These are phyloP conservation scores for Prenolepis imparis DNA, from an alignment of 2,888 invertebrate genomes.

Conservation along the genomic window DNA sequence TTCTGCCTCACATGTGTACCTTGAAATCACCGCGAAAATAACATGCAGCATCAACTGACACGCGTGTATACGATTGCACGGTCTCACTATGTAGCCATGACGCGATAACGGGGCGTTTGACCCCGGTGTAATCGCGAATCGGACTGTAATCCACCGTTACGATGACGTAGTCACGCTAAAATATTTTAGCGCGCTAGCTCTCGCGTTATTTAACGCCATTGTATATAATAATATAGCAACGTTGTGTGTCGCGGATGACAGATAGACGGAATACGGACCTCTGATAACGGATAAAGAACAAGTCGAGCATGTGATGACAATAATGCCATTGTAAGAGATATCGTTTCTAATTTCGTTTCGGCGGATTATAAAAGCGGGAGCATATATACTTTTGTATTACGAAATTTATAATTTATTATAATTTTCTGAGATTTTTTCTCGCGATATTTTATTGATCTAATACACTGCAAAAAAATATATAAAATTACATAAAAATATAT, in stretches of 20 bases:
- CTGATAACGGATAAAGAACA: constrained; percentile 62
- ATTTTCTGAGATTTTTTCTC: neutral
- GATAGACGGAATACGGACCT: constrained; percentile 4
- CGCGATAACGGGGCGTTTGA: constrained; percentile 81
- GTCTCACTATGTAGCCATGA: constrained; percentile 40
- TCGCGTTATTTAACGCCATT: constrained; percentile 74
- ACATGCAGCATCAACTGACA: neutral
- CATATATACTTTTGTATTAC: neutral
- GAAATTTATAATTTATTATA: too few relatives aligned
- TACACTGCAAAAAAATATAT: too few relatives aligned
- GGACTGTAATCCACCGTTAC: constrained; percentile 79
- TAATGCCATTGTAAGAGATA: constrained; percentile 13
- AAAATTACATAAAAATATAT: too few relatives aligned
- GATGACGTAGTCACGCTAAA: constrained; percentile 74
- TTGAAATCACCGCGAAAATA: neutral
- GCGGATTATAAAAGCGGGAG: neutral
- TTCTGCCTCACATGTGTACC: constrained; percentile 1
- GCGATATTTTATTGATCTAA: too few relatives aligned
- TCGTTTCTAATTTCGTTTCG: neutral
- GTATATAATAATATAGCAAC: constrained; percentile 26
- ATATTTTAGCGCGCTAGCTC: constrained; percentile 59
- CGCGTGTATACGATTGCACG: constrained; percentile 6
- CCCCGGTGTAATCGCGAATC: constrained; percentile 79
- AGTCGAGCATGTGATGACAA: constrained; percentile 53
- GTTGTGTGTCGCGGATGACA: constrained; percentile 21